These are phyloP conservation scores for Trichomycterus rosablanca DNA, from an alignment of 2,113 vertebrate species.

Conservation along the genomic window DNA sequence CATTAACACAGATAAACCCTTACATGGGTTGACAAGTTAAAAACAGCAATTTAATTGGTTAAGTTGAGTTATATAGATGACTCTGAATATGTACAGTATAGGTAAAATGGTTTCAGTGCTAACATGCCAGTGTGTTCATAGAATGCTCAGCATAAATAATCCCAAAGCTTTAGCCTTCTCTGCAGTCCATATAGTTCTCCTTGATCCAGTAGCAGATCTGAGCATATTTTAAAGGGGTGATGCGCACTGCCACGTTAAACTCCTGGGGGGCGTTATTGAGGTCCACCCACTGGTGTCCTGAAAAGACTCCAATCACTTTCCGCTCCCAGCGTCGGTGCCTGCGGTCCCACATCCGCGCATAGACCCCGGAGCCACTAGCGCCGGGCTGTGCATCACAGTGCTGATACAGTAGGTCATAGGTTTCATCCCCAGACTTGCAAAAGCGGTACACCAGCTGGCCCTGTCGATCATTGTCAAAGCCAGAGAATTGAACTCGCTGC, in stretches of 20 bases:
- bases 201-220: conserved; percentile 99
- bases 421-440: conserved; percentile 88
- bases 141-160: neutral
- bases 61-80: too few species aligned
- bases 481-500: conserved; percentile 89
- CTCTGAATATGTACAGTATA: neutral
- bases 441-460: conserved; percentile 92
- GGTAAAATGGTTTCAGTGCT: conserved; percentile 18
- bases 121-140: neutral
- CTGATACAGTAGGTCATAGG: conserved; percentile 88
- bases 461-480: conserved; percentile 86
- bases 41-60: too few species aligned
- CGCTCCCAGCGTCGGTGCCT: conserved; percentile 83
- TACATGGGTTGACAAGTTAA: too few species aligned
- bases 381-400: conserved; percentile 93
- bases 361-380: conserved; percentile 92
- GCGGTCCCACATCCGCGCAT: conserved; percentile 90
- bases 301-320: conserved; percentile 95
- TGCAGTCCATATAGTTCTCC: conserved; percentile 91
- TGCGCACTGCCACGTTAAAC: conserved; percentile 93
- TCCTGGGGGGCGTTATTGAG: conserved; percentile 82
- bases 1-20: neutral
- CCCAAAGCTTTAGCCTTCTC: conserved; percentile 72
- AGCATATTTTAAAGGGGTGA: conserved; percentile 95
- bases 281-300: conserved; percentile 96